phyloP scores from a whole-genome alignment of 1,140 invertebrate genomes.

The Tribolium castaneum region DNA sequence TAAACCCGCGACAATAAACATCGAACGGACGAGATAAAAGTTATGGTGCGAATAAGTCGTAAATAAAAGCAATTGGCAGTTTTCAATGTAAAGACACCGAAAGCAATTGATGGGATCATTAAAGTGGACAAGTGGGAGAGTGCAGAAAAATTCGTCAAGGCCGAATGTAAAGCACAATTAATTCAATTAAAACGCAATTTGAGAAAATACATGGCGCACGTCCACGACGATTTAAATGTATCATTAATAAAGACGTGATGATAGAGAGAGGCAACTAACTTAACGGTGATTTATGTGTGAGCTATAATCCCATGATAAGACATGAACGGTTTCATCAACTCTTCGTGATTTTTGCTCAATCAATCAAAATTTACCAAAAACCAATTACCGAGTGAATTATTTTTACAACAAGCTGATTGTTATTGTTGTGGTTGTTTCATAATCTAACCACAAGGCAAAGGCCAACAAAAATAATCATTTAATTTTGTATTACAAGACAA shows the following conservation, averaged over 20 bases:
- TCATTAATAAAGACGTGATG: conserved; percentile 20
- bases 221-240: conserved; percentile 2
- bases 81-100: conserved; percentile 17
- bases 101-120: conserved; percentile 25
- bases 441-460: not conserved
- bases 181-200: conserved; percentile 22
- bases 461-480: no score
- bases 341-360: not conserved
- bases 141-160: not conserved
- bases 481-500: no score
- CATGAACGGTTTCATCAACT: not conserved
- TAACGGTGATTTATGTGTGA: conserved; percentile 25
- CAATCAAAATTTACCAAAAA: not conserved
- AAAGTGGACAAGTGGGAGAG: conserved; percentile 7
- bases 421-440: not conserved
- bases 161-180: not conserved
- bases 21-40: not conserved
- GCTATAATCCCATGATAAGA: not conserved
- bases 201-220: not conserved
- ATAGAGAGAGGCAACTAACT: not conserved
- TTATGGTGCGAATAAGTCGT: conserved; percentile 16
- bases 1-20: not conserved
- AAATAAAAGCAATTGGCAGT: conserved; percentile 20
- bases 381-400: not conserved
- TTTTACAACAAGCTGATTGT: not conserved